These are phyloP conservation scores for Euwallacea similis DNA, from an alignment of 1,140 invertebrate species.

Conservation along the genomic window DNA sequence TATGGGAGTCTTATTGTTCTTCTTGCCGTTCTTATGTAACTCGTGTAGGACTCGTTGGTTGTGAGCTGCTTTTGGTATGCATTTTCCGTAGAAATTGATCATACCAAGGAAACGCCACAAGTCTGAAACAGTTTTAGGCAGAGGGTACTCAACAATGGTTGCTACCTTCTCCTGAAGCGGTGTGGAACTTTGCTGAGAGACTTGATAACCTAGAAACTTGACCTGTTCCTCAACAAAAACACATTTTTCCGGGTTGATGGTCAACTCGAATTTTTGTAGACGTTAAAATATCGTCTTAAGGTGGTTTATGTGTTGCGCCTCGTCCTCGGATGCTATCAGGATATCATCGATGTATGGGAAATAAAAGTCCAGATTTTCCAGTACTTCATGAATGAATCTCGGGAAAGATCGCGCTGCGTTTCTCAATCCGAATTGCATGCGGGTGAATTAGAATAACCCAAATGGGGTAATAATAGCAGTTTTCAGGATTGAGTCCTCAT, in stretches of 20 bases:
- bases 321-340: neutral
- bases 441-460: constrained; percentile 50
- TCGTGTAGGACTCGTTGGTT: constrained; percentile 37
- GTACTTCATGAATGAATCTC: neutral
- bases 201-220: neutral
- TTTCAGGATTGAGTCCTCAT: constrained; percentile 44
- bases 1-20: neutral
- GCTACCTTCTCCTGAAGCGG: neutral
- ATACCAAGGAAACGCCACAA: constrained; percentile 34
- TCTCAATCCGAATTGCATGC: neutral
- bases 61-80: constrained; percentile 43
- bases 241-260: neutral
- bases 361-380: neutral
- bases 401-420: neutral
- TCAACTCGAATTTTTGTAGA: neutral
- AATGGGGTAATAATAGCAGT: constrained; percentile 36
- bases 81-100: constrained; percentile 50
- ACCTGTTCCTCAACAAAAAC: neutral
- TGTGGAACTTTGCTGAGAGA: neutral
- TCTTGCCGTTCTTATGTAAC: neutral
- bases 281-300: neutral
- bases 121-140: neutral
- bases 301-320: neutral
- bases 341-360: neutral
- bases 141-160: neutral